These are phyloP conservation scores for Drosophila affinis DNA, from an alignment of 2,888 invertebrate species.

Conservation along the genomic window DNA sequence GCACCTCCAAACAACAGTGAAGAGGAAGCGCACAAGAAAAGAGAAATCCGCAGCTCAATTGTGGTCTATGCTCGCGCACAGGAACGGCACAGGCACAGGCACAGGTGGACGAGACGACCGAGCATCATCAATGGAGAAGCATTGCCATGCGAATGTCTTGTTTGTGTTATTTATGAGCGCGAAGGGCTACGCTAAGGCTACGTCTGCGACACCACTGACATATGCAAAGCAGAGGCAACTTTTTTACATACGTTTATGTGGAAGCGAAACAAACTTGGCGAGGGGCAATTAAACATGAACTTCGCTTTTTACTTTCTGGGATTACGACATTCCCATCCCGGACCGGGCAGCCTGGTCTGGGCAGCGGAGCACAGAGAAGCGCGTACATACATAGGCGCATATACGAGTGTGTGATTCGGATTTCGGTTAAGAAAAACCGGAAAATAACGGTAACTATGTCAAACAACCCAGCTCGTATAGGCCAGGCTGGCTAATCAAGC, in stretches of 20 bases:
- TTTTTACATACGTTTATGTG: constrained; percentile 73
- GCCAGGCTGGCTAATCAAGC: constrained; percentile 63
- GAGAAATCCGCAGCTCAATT: constrained; percentile 25
- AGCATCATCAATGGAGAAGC: constrained; percentile 8
- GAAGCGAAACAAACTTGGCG: constrained; percentile 50
- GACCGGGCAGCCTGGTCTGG: constrained; percentile 18
- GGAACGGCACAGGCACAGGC: constrained; percentile 7
- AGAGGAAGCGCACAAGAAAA: constrained; percentile 21
- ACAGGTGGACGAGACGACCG: constrained; percentile 22
- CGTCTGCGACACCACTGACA: constrained; percentile 9
- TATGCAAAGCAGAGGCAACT: constrained; percentile 44
- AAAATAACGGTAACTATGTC: constrained; percentile 77
- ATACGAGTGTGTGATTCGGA: constrained; percentile 1
- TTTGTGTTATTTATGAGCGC: constrained; percentile 56
- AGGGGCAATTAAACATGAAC: constrained; percentile 80
- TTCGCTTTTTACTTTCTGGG: constrained; percentile 63
- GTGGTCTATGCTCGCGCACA: neutral
- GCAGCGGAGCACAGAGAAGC: neutral
- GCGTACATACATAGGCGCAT: constrained; percentile 7
- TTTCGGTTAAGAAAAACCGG: constrained; percentile 62
- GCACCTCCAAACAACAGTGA: neutral
- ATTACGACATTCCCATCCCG: constrained; percentile 71
- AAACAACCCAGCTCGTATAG: constrained; percentile 38
- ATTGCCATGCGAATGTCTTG: constrained; percentile 9
- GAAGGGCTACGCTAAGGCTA: neutral